Base-by-base conservation (phyloP, 2,797 vertebrate species). In the Yasuhikotakia modesta region DNA sequence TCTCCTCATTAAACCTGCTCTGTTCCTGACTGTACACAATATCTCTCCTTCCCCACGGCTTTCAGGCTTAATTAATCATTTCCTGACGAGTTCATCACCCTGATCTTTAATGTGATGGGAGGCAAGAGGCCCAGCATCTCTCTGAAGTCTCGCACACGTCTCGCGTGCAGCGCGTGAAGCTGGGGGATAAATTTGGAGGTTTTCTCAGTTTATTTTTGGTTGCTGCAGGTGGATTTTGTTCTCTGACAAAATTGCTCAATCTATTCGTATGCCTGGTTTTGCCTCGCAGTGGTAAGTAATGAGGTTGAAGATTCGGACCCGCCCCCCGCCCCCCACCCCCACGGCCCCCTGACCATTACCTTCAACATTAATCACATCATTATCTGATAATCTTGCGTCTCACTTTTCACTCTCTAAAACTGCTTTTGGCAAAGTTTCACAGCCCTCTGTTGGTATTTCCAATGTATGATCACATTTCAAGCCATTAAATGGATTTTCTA, bases 401-500 rank as follows among this genome's bases (percentile, higher is more conserved):
- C n/a, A 58, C 11, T 43, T 57, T 67, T 76, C 52, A 46, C 13
- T 66, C 50, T 68, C n/a, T 50, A 69, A 69, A 76, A 48, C 27
- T 8, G n/a, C 8, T 76, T 69, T 60, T 76, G 74, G 53, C 43
- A 76, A 60, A 35, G 74, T 32, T 60, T 76, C 27, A 35, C 53
- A 35, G 32, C 30, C 27, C 35, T 69, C 27, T 30, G 64, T 48
- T 58, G 43, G 53, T 22, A 5, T 45, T 76, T 67, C 68, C n/a
- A 19, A 35, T 46, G 61, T 57, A 45, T 76, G 63, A 58, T 76
- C 74, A 46, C 16, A 30, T 77, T 72, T 77, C 69, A 48, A 48
- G 48, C 22, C 58, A 80, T 75, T 70, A 75, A 70, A 60, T 78
- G 48, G 55, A 77, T 70, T 78, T 43, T 77, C 63, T 71, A 52